Evolutionary conservation across 92 coral and sea anemone species (phyloP).

Genomic region (Zoanthus solanderi): DNA sequence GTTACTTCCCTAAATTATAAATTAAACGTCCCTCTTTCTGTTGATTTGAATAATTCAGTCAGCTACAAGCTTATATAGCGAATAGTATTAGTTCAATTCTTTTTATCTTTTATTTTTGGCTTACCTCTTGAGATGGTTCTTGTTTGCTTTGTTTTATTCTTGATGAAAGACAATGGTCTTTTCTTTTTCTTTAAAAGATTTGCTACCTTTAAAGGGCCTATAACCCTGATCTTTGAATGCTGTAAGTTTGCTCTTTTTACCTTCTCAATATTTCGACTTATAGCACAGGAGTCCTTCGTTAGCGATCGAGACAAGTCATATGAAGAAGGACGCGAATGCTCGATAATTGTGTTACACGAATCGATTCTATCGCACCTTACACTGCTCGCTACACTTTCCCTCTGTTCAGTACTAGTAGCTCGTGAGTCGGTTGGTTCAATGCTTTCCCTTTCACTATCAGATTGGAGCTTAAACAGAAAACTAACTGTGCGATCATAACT

Average conservation of each 20-base stretch:
- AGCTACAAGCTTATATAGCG: too few species aligned
- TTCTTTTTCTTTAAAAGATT: constrained; percentile 4
- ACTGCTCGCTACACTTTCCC: background rate
- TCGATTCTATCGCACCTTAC: background rate
- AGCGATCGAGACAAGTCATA: constrained; percentile 4
- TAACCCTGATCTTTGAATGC: constrained; percentile 26
- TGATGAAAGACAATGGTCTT: constrained; percentile 17
- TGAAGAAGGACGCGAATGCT: constrained; percentile 43
- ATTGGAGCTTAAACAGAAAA: constrained; percentile 56
- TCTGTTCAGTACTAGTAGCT: background rate
- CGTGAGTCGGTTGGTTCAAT: constrained; percentile 49
- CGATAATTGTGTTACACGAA: constrained; percentile 50
- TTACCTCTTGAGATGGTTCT: constrained; percentile 20
- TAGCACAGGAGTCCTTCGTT: background rate
- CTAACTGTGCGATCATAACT: constrained; percentile 51
- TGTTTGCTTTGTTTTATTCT: background rate
- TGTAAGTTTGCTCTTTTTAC: background rate
- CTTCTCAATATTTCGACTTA: background rate
- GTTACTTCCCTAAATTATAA: too few species aligned
- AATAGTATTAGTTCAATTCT: too few species aligned
- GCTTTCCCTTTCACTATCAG: constrained; percentile 26
- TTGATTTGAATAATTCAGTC: too few species aligned
- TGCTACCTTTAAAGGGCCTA: constrained; percentile 20
- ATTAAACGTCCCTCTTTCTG: too few species aligned
- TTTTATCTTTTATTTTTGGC: background rate